Conservation (phyloP, 2,113 vertebrate genomes). For the Silurus glanis region DNA sequence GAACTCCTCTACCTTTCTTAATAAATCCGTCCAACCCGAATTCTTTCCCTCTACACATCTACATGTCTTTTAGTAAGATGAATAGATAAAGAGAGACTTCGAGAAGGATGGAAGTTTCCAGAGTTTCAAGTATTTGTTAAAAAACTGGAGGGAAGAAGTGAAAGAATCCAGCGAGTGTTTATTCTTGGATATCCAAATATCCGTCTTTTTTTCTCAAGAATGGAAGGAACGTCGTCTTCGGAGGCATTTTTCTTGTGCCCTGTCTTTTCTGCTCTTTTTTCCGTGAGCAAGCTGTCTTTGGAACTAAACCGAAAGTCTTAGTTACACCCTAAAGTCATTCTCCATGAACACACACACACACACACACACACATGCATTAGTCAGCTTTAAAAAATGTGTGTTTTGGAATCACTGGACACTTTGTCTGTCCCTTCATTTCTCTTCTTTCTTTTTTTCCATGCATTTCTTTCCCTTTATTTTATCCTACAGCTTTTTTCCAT, state of each 20-base stretch:
- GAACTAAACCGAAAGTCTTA: not conserved
- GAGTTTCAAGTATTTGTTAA: not conserved
- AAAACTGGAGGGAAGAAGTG: not conserved
- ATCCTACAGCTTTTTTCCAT: not conserved
- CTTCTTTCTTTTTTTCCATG: not conserved
- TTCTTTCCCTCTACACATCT: not conserved
- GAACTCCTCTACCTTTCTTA: not conserved
- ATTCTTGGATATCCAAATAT: constrained; percentile 11
- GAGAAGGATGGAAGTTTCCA: not conserved
- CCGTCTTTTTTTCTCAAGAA: constrained; percentile 8
- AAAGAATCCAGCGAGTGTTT: constrained; percentile 16
- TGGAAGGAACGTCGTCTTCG: not conserved
- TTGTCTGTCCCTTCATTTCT: not conserved
- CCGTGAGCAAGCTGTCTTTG: not conserved
- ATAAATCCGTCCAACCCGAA: not conserved
- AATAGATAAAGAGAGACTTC: not conserved
- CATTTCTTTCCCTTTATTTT: not conserved
- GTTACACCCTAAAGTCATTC: constrained; percentile 8
- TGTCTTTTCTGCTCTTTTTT: not conserved
- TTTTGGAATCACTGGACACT: not conserved
- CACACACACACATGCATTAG: not conserved
- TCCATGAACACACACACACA: not conserved
- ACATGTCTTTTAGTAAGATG: not conserved
- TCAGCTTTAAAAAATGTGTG: not conserved
- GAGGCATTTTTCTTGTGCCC: not conserved